Conservation (phyloP, 1,140 invertebrate genomes). For the Metaphire vulgaris region DNA sequence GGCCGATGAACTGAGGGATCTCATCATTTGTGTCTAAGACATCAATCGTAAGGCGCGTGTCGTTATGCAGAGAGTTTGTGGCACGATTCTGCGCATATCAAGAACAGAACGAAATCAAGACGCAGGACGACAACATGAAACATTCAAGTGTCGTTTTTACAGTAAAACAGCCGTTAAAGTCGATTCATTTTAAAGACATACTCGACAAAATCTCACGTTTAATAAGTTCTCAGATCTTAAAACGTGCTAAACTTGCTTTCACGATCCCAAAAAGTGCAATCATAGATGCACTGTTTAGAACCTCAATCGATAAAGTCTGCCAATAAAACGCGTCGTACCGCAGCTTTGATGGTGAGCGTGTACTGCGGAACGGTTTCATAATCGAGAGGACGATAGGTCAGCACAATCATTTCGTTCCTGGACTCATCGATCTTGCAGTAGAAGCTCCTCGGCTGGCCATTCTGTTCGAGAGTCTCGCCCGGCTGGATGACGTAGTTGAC, state of each 20-base stretch:
- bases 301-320: neutral
- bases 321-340: slow-evolving; percentile 58
- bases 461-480: slow-evolving; percentile 45
- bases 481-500: slow-evolving; percentile 87
- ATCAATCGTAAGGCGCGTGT: slow-evolving; percentile 66
- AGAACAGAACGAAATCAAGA: neutral
- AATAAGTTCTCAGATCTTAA: no score
- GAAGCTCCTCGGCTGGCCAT: slow-evolving; percentile 26
- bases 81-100: slow-evolving; percentile 26
- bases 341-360: slow-evolving; percentile 88
- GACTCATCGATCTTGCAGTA: slow-evolving; percentile 24
- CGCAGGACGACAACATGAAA: no score
- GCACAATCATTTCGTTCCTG: slow-evolving; percentile 51
- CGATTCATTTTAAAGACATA: neutral
- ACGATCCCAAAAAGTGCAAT: neutral
- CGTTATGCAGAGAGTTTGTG: slow-evolving; percentile 26
- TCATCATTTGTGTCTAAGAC: slow-evolving; percentile 82
- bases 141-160: no score
- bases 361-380: slow-evolving; percentile 92
- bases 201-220: no score
- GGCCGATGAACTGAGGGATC: slow-evolving; percentile 77
- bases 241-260: neutral
- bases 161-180: neutral
- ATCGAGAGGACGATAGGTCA: slow-evolving; percentile 88
- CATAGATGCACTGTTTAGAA: neutral